phyloP scores from a whole-genome alignment of 2,797 vertebrate genomes.

The Calcarius lapponicus region DNA sequence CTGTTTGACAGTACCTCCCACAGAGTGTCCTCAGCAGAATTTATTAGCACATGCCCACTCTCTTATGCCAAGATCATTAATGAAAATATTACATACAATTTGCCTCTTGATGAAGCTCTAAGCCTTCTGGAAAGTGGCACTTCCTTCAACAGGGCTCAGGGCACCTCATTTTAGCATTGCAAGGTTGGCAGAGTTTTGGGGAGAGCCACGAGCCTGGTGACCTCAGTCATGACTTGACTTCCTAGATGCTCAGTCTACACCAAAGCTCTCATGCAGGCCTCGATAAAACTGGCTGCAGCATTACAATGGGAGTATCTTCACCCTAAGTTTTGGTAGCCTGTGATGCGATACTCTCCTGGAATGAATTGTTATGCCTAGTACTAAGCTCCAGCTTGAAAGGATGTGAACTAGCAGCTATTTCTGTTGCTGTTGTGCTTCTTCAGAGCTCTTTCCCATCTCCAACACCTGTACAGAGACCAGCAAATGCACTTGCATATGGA shows the following conservation, averaged over 20 bases:
- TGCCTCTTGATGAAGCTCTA: background rate
- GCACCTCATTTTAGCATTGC: background rate
- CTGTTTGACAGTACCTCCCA: slow-evolving; percentile 1
- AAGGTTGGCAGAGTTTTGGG: background rate
- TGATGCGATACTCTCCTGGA: background rate
- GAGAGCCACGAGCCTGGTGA: background rate
- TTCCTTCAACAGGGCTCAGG: background rate
- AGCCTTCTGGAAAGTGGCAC: background rate
- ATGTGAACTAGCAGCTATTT: background rate
- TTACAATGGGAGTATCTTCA: background rate
- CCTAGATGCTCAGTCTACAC: background rate
- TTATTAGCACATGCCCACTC: background rate
- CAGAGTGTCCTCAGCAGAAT: background rate
- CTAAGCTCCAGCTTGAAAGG: background rate
- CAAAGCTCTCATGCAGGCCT: background rate
- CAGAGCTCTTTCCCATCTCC: background rate
- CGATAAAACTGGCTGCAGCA: background rate
- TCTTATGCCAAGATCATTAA: slow-evolving; percentile 7
- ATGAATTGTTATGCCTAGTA: background rate
- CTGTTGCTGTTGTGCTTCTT: background rate
- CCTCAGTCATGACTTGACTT: background rate
- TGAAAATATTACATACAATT: slow-evolving; percentile 9
- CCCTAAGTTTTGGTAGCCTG: background rate
- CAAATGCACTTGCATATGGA: background rate
- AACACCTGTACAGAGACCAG: background rate